Evolutionary conservation across 2,888 invertebrate genomes (phyloP).

Genomic region (Spilarctia lutea): DNA sequence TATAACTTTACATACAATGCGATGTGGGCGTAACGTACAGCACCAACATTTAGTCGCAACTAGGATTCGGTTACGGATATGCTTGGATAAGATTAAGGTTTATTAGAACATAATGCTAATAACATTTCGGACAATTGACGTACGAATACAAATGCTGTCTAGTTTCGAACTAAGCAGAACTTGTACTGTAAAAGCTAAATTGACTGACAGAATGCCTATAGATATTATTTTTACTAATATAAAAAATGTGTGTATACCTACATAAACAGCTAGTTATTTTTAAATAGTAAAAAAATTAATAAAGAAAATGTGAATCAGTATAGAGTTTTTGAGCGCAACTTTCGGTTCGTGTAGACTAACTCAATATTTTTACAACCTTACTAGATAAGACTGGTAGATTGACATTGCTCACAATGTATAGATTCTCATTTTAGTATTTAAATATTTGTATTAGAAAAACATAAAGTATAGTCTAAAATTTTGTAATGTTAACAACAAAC

Average conservation of each 20-base stretch:
- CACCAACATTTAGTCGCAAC: constrained; percentile 47
- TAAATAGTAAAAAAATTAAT: not conserved
- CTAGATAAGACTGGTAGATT: not conserved
- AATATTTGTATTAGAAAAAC: not conserved
- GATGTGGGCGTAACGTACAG: constrained; percentile 66
- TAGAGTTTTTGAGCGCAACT: too few species aligned
- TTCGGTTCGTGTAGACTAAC: too few species aligned
- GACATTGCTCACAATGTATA: not conserved
- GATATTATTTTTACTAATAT: too few species aligned
- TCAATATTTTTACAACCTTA: too few species aligned
- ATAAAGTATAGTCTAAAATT: not conserved
- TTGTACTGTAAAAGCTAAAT: too few species aligned
- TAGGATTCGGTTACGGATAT: constrained; percentile 49
- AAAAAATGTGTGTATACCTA: too few species aligned
- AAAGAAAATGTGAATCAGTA: too few species aligned
- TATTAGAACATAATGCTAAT: not conserved
- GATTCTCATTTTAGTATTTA: not conserved
- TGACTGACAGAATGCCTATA: too few species aligned
- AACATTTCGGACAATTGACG: too few species aligned
- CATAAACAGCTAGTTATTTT: too few species aligned
- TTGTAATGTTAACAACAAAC: constrained; percentile 28
- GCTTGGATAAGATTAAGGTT: constrained; percentile 30
- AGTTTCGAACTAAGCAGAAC: too few species aligned
- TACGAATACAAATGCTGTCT: too few species aligned
- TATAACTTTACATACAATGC: constrained; percentile 79